These are phyloP conservation scores for Diarsia mendica DNA, from an alignment of 2,888 invertebrate genomes.

Conservation along the genomic window DNA sequence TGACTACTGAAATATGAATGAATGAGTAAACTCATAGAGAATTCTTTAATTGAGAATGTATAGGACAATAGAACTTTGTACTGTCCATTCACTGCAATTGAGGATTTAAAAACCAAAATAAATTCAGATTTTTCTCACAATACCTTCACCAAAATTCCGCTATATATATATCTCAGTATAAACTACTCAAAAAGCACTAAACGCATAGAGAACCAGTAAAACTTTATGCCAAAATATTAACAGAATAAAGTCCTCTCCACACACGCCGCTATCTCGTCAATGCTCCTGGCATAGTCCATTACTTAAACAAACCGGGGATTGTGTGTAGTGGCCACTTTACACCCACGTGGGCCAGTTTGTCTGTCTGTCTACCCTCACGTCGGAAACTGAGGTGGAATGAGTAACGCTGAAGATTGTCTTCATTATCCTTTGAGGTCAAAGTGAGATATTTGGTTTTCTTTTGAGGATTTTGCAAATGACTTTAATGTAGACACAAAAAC, in stretches of 20 bases:
- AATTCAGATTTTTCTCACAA: not conserved
- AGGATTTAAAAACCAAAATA: not conserved
- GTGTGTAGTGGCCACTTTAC: constrained; percentile 85
- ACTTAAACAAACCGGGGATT: constrained; percentile 86
- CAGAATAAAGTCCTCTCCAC: constrained; percentile 64
- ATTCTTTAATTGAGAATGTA: not conserved
- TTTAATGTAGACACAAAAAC: too few species aligned
- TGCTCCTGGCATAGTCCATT: constrained; percentile 87
- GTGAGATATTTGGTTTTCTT: not conserved
- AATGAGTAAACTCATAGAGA: not conserved
- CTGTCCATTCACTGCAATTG: not conserved
- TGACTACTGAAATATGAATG: too few species aligned
- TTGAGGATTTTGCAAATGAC: not conserved
- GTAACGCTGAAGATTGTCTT: constrained; percentile 66
- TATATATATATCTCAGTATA: too few species aligned
- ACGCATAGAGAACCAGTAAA: too few species aligned
- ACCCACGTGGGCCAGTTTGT: constrained; percentile 82
- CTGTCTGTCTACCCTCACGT: constrained; percentile 70
- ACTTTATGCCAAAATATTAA: not conserved
- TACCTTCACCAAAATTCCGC: too few species aligned
- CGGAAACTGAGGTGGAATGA: constrained; percentile 57
- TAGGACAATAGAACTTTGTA: not conserved
- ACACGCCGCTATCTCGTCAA: constrained; percentile 41
- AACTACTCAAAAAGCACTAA: not conserved
- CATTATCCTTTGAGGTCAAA: constrained; percentile 59